Percentiles rank a stretch among this genome's conserved stretches.
phyloP scores from a whole-genome alignment of 2,888 invertebrate genomes.

The Dicyrtomina minuta region DNA sequence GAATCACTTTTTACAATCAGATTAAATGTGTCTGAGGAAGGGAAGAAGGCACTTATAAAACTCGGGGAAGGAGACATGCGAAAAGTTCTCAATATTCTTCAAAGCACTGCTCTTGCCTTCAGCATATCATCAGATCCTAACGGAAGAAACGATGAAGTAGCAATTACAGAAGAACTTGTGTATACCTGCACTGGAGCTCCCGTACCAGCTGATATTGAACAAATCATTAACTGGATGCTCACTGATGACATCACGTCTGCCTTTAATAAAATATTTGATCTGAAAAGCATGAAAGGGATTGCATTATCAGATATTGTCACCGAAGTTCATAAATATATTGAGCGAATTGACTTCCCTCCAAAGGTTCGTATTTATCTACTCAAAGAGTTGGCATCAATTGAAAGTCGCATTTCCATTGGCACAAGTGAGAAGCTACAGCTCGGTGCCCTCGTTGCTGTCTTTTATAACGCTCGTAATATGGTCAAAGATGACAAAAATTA shows the following conservation, averaged over 20 bases:
- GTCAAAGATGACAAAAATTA: conserved; percentile 43
- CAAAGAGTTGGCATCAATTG: conserved; percentile 85
- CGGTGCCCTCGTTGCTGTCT: conserved; percentile 83
- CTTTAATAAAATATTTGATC: conserved; percentile 71
- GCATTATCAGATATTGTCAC: conserved; percentile 91
- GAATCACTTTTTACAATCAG: conserved; percentile 59
- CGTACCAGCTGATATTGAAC: conserved; percentile 80
- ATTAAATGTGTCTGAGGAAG: conserved; percentile 81
- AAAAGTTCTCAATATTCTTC: conserved; percentile 91
- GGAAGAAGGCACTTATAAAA: conserved; percentile 81
- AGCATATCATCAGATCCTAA: conserved; percentile 38
- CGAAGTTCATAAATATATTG: conserved; percentile 82
- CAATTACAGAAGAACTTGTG: conserved; percentile 84
- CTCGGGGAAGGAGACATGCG: conserved; percentile 97
- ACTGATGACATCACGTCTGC: conserved; percentile 73
- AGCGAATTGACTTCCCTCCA: conserved; percentile 84
- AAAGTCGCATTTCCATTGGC: conserved; percentile 80
- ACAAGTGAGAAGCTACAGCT: conserved; percentile 89
- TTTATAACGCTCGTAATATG: conserved; percentile 69
- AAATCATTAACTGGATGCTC: conserved; percentile 81
- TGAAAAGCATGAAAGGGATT: conserved; percentile 85
- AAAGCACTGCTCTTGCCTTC: conserved; percentile 93
- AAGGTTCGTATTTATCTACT: conserved; percentile 74
- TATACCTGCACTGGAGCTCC: conserved; percentile 98
- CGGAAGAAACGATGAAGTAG: conserved; percentile 58